Evolutionary conservation across 37 sponge, comb jelly and placozoan species (phyloP).

Genomic region (Aplysina aerophoba): DNA sequence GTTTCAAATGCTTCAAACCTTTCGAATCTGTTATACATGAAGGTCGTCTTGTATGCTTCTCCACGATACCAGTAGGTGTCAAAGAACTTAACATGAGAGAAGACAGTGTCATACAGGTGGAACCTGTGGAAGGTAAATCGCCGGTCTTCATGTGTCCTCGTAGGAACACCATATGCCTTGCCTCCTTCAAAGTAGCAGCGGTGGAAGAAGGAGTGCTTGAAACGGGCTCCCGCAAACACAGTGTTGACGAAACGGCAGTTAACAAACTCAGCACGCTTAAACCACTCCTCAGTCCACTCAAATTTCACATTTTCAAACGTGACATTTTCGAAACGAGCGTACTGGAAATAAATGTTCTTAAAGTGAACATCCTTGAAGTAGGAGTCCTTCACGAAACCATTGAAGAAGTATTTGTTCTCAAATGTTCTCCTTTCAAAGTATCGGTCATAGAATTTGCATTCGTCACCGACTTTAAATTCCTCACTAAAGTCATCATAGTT

Average conservation of each 20-base stretch:
- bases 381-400: not conserved
- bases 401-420: conserved; percentile 6
- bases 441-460: no score
- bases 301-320: not conserved
- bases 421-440: not conserved
- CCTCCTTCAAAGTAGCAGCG: no score
- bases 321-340: not conserved
- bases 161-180: not conserved
- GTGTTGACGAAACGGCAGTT: conserved; percentile 8
- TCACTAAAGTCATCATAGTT: not conserved
- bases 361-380: not conserved
- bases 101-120: not conserved
- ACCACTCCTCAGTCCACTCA: not conserved
- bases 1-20: not conserved
- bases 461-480: not conserved
- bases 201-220: not conserved
- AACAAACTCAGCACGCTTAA: not conserved
- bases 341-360: not conserved
- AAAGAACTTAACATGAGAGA: not conserved
- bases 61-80: not conserved
- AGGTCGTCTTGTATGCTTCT: not conserved
- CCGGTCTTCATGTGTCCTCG: not conserved
- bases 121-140: not conserved
- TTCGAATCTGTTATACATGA: not conserved
- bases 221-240: not conserved